Base-by-base conservation (phyloP, 2,113 vertebrate genomes). In the Microcebus lehilahytsara region DNA sequence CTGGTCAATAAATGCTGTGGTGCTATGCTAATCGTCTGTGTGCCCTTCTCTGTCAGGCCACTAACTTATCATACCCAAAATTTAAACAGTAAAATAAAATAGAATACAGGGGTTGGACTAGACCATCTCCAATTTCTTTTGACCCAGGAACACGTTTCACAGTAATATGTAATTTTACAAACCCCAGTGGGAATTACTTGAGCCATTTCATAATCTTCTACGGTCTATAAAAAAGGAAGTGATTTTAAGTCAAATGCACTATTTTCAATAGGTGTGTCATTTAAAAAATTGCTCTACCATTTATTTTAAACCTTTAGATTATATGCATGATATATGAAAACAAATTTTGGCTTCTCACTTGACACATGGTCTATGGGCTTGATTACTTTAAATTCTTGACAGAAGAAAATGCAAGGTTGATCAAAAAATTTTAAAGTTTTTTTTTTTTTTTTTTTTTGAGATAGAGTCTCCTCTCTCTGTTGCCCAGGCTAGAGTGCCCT, bases 301-400 rank as follows among this genome's bases (percentile, higher is more conserved):
- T 86, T 60, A 56, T 81, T 83, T 88, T 88, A 80, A 89, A n/a
- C 19, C 20, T 72, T 78, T 93, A 78, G 89, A 58, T 83, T 49
- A 42, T 30, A 69, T 42, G 49, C 49, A 12, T 77, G 49, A n/a
- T 23, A 22, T n/a, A 9, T 34, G 62, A 94, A 81, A 46, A 67
- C 10, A 85, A 40, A 56, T 40, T 87, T 75, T 60, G 42, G 58
- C 42, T n/a, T 64, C 46, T 78, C 9, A 12, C 60, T 71, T 66
- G 32, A 23, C 20, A 19, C 11, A 51, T 60, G 67, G 64, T 37
- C 3, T 8, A 14, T 3, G 13, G 27, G 5, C 34, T 60, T 66
- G 56, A 27, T 75, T 66, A 32, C n/a, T 91, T 58, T 80, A 49
- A 40, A 80, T 56, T 85, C 34, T 69, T 19, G 60, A 71, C 20